These are phyloP conservation scores for Proales similis DNA, from an alignment of 1,140 invertebrate species.

Conservation along the genomic window DNA sequence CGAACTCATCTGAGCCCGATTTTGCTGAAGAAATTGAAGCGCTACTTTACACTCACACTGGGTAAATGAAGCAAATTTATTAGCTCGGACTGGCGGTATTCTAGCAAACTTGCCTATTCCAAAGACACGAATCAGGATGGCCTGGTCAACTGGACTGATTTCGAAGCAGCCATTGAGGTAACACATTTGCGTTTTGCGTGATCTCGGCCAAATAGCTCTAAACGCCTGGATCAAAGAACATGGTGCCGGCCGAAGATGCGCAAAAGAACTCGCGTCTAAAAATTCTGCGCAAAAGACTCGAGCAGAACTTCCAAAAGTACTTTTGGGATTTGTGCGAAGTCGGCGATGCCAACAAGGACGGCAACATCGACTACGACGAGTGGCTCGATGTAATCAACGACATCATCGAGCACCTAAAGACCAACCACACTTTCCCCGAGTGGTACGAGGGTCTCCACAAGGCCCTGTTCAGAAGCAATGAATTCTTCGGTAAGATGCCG, in stretches of 20 bases:
- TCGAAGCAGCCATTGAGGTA: conserved; percentile 33
- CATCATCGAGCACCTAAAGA: conserved; percentile 20
- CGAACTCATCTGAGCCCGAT: too few species aligned
- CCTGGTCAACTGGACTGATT: conserved; percentile 34
- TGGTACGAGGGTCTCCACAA: conserved; percentile 39
- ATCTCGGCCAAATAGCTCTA: background rate
- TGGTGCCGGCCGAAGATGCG: conserved; percentile 36
- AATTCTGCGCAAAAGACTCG: conserved; percentile 37
- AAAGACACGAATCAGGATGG: conserved; percentile 38
- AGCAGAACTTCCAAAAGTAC: conserved; percentile 39
- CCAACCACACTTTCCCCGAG: conserved; percentile 31
- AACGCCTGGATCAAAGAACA: background rate
- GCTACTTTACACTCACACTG: background rate
- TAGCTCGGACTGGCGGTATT: background rate
- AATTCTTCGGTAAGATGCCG: conserved; percentile 14
- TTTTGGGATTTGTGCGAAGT: conserved; percentile 38
- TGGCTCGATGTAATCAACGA: conserved; percentile 39
- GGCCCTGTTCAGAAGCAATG: conserved; percentile 29
- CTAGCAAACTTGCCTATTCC: background rate
- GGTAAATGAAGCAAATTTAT: background rate
- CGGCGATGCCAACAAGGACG: conserved; percentile 37
- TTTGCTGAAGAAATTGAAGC: conserved; percentile 1
- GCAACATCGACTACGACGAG: conserved; percentile 38
- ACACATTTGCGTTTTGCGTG: background rate
- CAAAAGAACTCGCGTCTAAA: conserved; percentile 38